Evolutionary conservation across 2,888 invertebrate species (phyloP), one percentile per base, ranked within the genome.

Genomic region (Brachypterus glaber): DNA sequence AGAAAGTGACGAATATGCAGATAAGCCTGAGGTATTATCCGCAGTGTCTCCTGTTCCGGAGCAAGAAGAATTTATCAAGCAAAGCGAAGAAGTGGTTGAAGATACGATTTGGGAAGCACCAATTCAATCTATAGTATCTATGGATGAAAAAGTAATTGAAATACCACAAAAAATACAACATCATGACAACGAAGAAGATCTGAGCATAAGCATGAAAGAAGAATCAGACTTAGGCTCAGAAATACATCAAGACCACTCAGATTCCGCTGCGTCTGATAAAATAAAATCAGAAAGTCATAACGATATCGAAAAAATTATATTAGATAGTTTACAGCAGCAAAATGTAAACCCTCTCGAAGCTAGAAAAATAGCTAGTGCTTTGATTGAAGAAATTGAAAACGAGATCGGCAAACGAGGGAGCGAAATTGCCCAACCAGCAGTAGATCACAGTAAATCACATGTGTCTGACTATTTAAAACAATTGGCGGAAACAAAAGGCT

Each of bases 61-160:
- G 14, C 35, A 38, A 25, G 43, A 50, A 5, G 55, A 61, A 1
- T 57, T 61, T 7, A 57, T 69, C 13, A 59, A 66, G 38, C 60
- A 64, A 40, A 66, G 68, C 2, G 64, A 69, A 52, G 67, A 71
- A 52, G 63, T 67, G 43, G 56, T 69, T 13, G 67, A 69, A 40
- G 68, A 72, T 51, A 66, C 67, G 2, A 61, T 71, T 16, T 71
- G 71, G 71, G 71, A 71, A 57, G 68, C 69, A 13, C 63, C 69
- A 11, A 59, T 70, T 3, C 63, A 70, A 53, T 63, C 66, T 17
- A 52, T 50, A 30, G 49, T 51, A 14, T 49, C 55, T 9, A 55
- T 62, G 37, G 63, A 62, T 27, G 64, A 67, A 49, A 58, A 59
- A 44, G 61, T 60, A 27, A 27, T 13, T 27, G 49, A 43, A 37